Base-by-base conservation (phyloP, 2,797 vertebrate species). In the Sternarchorhynchus goeldii region DNA sequence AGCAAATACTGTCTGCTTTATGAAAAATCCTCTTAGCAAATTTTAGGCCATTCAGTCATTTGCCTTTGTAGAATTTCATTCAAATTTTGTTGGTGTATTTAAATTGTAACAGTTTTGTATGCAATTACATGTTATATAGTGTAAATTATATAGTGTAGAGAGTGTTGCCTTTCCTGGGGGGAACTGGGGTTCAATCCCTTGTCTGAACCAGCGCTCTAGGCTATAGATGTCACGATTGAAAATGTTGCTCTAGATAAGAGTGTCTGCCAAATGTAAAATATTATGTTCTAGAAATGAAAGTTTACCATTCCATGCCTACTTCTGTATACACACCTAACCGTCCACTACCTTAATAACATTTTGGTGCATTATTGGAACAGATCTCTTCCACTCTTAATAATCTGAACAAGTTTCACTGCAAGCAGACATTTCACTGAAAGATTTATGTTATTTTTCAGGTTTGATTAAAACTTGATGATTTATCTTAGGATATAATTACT, bases 1-100 rank as follows among this genome's bases (percentile, higher is more conserved):
- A 82, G 83, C 56, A 75, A 39, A 68, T 31, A 63, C 55, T 17
- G 14, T 76, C 25, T 63, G 29, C 32, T 72, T 73, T 62, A 39
- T 17, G 32, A 56, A 12, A 10, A 53, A 56, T 25, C 25, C 25
- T 25, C 25, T 25, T 14, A 58, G 2, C 21, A n/a, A n/a, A 18
- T 58, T 14, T 36, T 4, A 4, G 10, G 45, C 8, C 32, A 66
- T 36, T 6, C n/a, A 1, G 5, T 7, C 62, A 63, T 63, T 64
- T 64, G 10, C 17, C 31, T 20, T 7, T 63, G 32, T 0, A 39
- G 32, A 16, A 63, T 63, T 32, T 32, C 17, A 63, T 3, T 63
- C 12, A 50, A 12, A 50, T 12, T 50, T 14, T 50, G 12, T 14
- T 50, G 12, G 10, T 14, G 12, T 14, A 50, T 25, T 25, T 25